A percentile compares a stretch with the other conserved stretches of the same genome.
Evolutionary conservation across 2,113 vertebrate genomes (phyloP).

Genomic region (Lagopus leucura): DNA sequence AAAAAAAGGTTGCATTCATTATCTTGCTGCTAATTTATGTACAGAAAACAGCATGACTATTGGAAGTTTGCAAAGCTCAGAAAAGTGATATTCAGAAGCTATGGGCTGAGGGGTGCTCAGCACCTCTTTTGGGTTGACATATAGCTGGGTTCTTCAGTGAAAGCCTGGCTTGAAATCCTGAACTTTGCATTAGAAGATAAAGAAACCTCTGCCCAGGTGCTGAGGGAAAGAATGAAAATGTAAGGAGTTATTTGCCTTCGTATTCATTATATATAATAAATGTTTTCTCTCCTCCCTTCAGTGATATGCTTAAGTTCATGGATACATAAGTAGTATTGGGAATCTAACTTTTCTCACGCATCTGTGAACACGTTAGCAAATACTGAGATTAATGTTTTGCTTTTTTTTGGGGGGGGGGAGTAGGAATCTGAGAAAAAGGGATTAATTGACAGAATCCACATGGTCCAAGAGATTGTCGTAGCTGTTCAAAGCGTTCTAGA

Average conservation of each 20-base stretch:
- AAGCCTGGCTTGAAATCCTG: neutral
- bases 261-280: neutral
- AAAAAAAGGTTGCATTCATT: neutral
- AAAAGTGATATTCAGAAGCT: neutral
- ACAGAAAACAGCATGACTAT: neutral
- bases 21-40: constrained; percentile 2
- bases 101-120: neutral
- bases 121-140: neutral
- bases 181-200: neutral
- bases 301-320: neutral
- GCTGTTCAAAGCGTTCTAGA: constrained; percentile 90
- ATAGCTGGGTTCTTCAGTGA: neutral
- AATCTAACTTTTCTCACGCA: neutral
- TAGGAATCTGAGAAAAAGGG: constrained; percentile 94
- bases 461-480: constrained; percentile 96
- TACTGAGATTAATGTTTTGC: neutral
- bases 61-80: neutral
- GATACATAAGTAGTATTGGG: neutral
- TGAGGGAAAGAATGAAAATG: neutral
- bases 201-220: neutral
- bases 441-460: constrained; percentile 94
- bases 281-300: neutral
- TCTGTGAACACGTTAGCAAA: neutral
- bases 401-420: neutral
- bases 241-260: accelerated